phyloP scores from a whole-genome alignment of 1,140 invertebrate species.

The Drosophila sucinea region DNA sequence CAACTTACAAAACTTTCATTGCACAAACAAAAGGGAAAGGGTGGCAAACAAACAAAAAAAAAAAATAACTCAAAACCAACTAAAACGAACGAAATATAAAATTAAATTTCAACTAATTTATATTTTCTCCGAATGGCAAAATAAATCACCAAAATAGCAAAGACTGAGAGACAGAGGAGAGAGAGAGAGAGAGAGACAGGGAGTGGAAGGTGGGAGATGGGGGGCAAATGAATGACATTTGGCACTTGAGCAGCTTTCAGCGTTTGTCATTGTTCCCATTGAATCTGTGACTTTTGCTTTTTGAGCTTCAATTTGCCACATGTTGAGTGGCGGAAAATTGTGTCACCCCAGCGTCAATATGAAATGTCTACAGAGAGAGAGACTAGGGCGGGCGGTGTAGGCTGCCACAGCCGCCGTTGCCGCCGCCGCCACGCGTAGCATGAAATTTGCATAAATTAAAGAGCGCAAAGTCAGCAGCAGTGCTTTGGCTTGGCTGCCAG shows the following conservation, averaged over 20 bases:
- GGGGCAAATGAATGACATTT: constrained; percentile 54
- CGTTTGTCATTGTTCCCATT: constrained; percentile 59
- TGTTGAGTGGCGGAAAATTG: constrained; percentile 76
- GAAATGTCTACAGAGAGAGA: constrained; percentile 1
- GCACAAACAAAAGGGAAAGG: constrained; percentile 56
- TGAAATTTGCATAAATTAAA: constrained; percentile 79
- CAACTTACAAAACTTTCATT: constrained; percentile 69
- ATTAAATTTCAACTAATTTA: constrained; percentile 75
- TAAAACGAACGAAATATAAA: constrained; percentile 46
- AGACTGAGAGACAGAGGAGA: neutral
- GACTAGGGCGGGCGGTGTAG: constrained; percentile 24
- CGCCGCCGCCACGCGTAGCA: constrained; percentile 65
- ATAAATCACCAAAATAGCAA: constrained; percentile 51
- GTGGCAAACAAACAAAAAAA: constrained; percentile 25
- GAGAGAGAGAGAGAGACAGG: neutral
- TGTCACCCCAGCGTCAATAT: constrained; percentile 54
- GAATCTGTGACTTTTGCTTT: constrained; percentile 52
- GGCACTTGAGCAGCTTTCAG: constrained; percentile 67
- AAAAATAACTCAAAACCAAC: constrained; percentile 9
- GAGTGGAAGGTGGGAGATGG: constrained; percentile 4
- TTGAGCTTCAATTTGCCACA: constrained; percentile 55
- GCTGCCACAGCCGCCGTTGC: constrained; percentile 2
- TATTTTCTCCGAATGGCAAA: constrained; percentile 63
- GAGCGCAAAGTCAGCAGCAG: constrained; percentile 42
- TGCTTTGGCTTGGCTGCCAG: neutral